These are phyloP conservation scores for Phyllopteryx taeniolatus DNA, from an alignment of 2,113 vertebrate species.

Conservation along the genomic window DNA sequence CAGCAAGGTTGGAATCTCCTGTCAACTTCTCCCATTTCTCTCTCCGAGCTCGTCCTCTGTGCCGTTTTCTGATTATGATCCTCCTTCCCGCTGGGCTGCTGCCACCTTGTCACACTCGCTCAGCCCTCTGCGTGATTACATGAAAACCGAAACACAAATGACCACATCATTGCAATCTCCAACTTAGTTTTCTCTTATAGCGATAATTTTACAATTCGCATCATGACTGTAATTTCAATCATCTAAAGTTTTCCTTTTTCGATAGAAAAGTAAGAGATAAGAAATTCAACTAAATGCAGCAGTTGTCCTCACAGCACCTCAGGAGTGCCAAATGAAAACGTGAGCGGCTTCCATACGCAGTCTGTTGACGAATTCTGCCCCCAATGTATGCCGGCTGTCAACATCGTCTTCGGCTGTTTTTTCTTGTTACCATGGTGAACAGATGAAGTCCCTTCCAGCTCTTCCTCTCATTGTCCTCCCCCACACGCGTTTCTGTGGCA, in stretches of 20 bases:
- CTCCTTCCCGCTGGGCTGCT: background rate
- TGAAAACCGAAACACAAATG: slow-evolving; percentile 17
- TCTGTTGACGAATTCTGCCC: background rate
- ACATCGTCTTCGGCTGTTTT: slow-evolving; percentile 11
- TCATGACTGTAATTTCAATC: no score
- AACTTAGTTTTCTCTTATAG: no score
- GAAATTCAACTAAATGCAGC: background rate
- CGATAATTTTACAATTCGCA: no score
- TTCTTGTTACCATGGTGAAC: slow-evolving; percentile 52
- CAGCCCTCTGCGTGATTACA: slow-evolving; percentile 1
- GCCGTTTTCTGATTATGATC: background rate
- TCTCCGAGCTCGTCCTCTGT: background rate
- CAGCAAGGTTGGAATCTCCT: slow-evolving; percentile 81
- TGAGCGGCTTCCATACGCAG: background rate
- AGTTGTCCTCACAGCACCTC: background rate
- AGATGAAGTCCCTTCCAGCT: slow-evolving; percentile 18
- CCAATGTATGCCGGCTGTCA: slow-evolving; percentile 4
- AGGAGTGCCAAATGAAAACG: background rate
- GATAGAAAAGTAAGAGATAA: background rate
- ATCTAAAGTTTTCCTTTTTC: no score
- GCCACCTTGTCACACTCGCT: background rate
- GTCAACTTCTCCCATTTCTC: slow-evolving; percentile 7
- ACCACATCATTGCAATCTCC: background rate
- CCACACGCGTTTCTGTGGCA: slow-evolving; percentile 17
- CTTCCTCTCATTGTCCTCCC: slow-evolving; percentile 34